Base-by-base conservation (phyloP, 2,888 invertebrate genomes). In the Oithona nana region DNA sequence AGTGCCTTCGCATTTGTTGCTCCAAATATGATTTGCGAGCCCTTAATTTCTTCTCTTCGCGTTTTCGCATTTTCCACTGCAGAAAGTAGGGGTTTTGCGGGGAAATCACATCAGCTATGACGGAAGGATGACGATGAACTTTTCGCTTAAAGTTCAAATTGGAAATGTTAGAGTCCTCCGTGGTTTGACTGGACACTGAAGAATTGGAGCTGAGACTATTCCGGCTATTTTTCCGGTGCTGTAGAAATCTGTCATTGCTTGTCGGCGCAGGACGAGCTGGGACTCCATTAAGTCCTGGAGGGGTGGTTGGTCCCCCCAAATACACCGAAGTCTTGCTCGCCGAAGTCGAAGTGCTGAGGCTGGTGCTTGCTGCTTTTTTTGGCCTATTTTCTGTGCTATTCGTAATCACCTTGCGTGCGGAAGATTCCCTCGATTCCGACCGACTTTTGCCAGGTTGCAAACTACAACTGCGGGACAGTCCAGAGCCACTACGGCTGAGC, bases 61-160 rank as follows among this genome's bases (percentile, higher is more conserved):
- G 54, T 54, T 54, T 54, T 26, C 54, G 2, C 54, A 24, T 16
- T 54, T 54, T 54, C 54, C 54, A 54, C 54, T 24, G 22, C 20
- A 16, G 13, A 54, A 54, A 54, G 54, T 20, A 20, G 16, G 26
- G 54, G 26, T 26, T 26, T 20, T 20, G 24, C 22, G 54, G 13
- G 24, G 24, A 24, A 39, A 39, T 39, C 39, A 39, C 39, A 39
- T 39, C 39, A 39, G 39, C 39, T 39, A 39, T 16, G 16, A 39
- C 39, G 16, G 8, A 11, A 6, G 39, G 39, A 16, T 39, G 39
- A 11, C 16, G 39, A 16, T 39, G 39, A 16, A 11, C 8, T 16
- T 16, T 39, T 16, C 39, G 6, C 39, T 6, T 16, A 39, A 11
- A 11, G 8, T 11, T 16, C 3, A 26, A 54, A 54, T 54, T 26